A percentile compares a stretch with the other conserved stretches of the same genome.
phyloP scores from a whole-genome alignment of 2,113 vertebrate genomes.

The Gambusia affinis region DNA sequence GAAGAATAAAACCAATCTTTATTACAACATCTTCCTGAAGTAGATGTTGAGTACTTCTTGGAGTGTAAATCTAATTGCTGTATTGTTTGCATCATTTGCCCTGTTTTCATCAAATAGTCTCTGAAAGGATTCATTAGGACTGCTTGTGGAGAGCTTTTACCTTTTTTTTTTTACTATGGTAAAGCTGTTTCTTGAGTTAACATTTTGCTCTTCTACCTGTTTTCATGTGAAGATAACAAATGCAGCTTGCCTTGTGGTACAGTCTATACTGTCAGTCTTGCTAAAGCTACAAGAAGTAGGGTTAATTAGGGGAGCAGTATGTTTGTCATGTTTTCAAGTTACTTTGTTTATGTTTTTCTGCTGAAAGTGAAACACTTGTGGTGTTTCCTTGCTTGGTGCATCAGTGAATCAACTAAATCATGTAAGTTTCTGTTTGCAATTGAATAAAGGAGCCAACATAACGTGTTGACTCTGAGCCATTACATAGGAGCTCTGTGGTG shows the following conservation, averaged over 20 bases:
- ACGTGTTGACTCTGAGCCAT: constrained; percentile 2
- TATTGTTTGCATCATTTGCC: constrained; percentile 6
- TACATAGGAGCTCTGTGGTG: constrained; percentile 1
- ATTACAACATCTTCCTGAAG: neutral
- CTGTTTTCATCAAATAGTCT: neutral
- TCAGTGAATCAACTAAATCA: neutral
- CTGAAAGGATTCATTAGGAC: constrained; percentile 2
- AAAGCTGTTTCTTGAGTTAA: neutral
- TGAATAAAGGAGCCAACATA: constrained; percentile 11
- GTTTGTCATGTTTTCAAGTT: neutral
- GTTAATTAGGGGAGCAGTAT: neutral
- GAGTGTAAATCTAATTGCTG: neutral
- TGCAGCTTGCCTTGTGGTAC: constrained; percentile 6
- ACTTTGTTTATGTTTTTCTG: constrained; percentile 1
- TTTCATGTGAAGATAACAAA: neutral
- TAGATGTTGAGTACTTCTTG: neutral
- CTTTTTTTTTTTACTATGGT: neutral
- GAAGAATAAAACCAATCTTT: neutral
- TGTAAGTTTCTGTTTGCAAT: neutral
- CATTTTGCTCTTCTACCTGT: neutral
- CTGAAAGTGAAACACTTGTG: neutral
- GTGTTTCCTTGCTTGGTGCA: neutral
- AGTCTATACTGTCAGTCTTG: neutral
- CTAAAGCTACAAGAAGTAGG: neutral
- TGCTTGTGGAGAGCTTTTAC: constrained; percentile 5